These are phyloP conservation scores for Achroia grisella DNA, from an alignment of 1,140 invertebrate species.

Conservation along the genomic window DNA sequence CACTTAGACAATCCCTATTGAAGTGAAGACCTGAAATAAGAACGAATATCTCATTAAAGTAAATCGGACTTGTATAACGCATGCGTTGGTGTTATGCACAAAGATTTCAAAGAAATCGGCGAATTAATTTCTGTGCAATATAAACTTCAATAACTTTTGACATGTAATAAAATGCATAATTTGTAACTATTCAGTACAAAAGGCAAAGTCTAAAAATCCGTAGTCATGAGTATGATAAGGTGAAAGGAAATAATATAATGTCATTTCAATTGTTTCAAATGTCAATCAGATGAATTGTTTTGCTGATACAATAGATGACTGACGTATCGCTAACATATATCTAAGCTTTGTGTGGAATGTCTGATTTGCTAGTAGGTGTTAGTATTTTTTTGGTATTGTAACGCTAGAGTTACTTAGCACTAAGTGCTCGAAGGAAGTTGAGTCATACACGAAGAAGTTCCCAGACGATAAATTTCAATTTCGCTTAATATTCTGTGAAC, in stretches of 20 bases:
- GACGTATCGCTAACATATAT: constrained; percentile 36
- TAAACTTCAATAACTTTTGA: too few relatives aligned
- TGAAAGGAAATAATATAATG: constrained; percentile 9
- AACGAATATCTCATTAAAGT: constrained; percentile 29
- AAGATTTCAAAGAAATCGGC: constrained; percentile 5
- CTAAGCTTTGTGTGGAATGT: constrained; percentile 13
- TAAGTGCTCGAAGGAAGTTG: constrained; percentile 26
- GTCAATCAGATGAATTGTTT: constrained; percentile 37
- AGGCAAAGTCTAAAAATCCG: too few relatives aligned
- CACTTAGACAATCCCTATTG: constrained; percentile 15
- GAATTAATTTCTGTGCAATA: too few relatives aligned
- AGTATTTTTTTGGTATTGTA: constrained; percentile 16
- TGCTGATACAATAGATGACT: constrained; percentile 38
- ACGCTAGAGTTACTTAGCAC: constrained; percentile 7
- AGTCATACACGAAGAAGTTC: constrained; percentile 31
- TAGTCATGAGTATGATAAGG: background rate
- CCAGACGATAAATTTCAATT: constrained; percentile 36
- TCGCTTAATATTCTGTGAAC: constrained; percentile 42
- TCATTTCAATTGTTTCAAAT: constrained; percentile 34
- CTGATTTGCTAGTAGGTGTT: constrained; percentile 31
- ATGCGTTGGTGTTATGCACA: constrained; percentile 18
- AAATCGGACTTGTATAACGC: constrained; percentile 27
- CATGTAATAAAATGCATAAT: too few relatives aligned
- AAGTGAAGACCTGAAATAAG: constrained; percentile 32
- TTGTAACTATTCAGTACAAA: too few relatives aligned